Percentiles rank a stretch among this genome's conserved stretches.
Conservation (phyloP, 2,888 invertebrate genomes). For the Oscheius sp. region DNA sequence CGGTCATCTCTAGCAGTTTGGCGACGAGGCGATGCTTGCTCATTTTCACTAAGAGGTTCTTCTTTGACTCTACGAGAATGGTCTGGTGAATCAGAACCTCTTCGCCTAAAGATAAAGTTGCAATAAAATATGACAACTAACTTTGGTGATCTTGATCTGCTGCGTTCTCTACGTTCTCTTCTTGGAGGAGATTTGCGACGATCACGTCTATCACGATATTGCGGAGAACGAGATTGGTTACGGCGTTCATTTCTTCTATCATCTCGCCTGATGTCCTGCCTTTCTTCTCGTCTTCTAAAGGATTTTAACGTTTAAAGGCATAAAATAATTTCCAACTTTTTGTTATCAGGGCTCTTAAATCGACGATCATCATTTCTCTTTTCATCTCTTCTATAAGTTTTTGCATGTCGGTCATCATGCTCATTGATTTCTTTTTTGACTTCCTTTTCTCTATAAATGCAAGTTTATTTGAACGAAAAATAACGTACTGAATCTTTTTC, state of each 20-base stretch:
- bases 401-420: slow-evolving; percentile 21
- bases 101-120: neutral
- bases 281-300: neutral
- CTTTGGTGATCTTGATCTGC: neutral
- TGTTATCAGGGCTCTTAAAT: slow-evolving; percentile 30
- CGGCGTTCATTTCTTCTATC: neutral
- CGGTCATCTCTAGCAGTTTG: too few relatives aligned
- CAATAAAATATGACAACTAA: too few relatives aligned
- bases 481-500: neutral
- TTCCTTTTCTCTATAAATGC: slow-evolving; percentile 4
- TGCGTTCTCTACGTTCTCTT: neutral
- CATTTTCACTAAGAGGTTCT: slow-evolving; percentile 16
- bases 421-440: slow-evolving; percentile 25
- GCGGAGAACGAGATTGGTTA: neutral
- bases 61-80: too few relatives aligned
- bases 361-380: slow-evolving; percentile 32
- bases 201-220: neutral
- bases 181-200: slow-evolving; percentile 1
- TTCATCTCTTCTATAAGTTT: neutral
- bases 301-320: too few relatives aligned
- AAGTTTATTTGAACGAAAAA: neutral
- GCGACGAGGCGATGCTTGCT: neutral
- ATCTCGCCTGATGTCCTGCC: neutral
- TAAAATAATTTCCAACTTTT: slow-evolving; percentile 20
- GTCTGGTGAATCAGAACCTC: too few relatives aligned